phyloP scores from a whole-genome alignment of 2,113 vertebrate genomes.

The Prunella himalayana region DNA sequence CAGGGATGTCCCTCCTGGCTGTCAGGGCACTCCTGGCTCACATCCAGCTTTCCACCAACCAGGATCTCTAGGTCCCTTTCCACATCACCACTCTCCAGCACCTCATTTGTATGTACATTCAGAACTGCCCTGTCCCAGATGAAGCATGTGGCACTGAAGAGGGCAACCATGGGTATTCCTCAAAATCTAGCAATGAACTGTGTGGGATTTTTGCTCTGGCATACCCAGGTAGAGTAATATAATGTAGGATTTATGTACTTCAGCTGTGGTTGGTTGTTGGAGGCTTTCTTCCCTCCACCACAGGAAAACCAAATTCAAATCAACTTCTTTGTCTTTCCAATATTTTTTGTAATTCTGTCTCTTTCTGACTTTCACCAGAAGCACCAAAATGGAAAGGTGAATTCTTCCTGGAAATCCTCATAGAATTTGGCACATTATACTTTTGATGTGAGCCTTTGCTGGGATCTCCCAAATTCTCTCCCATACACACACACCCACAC shows the following conservation, averaged over 20 bases:
- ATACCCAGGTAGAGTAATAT: neutral
- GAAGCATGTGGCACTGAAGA: neutral
- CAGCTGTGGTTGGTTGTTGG: neutral
- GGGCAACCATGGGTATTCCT: neutral
- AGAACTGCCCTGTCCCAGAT: neutral
- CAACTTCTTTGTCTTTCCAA: neutral
- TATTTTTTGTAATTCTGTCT: neutral
- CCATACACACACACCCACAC: fast-evolving
- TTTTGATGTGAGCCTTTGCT: neutral
- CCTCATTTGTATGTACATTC: neutral
- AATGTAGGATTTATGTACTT: neutral
- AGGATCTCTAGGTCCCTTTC: neutral
- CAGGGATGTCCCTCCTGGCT: neutral
- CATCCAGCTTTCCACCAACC: fast-evolving
- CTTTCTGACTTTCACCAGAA: neutral
- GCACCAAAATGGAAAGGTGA: neutral
- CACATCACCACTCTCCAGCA: neutral
- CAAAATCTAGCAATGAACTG: neutral
- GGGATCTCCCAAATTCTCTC: neutral
- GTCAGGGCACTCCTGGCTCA: neutral
- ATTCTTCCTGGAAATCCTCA: neutral
- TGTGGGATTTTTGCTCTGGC: neutral
- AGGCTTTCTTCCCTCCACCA: neutral
- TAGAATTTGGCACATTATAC: neutral
- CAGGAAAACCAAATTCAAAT: neutral